These are phyloP conservation scores for Cerastis leucographa DNA, from an alignment of 2,888 invertebrate genomes.

Conservation along the genomic window DNA sequence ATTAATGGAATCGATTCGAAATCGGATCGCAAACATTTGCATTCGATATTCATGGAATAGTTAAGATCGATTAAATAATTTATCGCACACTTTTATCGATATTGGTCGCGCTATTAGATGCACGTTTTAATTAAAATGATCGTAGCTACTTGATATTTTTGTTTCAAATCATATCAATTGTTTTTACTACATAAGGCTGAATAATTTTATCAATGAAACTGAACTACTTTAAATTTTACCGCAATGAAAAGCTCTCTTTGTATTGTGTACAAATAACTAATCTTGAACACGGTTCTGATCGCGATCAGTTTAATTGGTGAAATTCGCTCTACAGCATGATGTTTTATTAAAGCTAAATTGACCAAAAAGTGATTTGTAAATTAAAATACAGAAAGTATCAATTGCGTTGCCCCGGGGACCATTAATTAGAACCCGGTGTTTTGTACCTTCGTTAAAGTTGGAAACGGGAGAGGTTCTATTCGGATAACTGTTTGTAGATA, in stretches of 20 bases:
- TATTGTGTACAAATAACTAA: not conserved
- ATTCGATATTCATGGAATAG: slow-evolving; percentile 38
- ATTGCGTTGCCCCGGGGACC: slow-evolving; percentile 43
- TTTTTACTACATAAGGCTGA: not conserved
- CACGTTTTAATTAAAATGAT: slow-evolving; percentile 26
- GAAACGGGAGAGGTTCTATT: slow-evolving; percentile 21
- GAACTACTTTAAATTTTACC: not conserved
- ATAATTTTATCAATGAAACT: not conserved
- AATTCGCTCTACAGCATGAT: not conserved
- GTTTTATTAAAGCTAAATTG: slow-evolving; percentile 21
- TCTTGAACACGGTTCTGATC: not conserved
- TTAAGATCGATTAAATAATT: slow-evolving; percentile 23
- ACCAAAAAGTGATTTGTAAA: slow-evolving; percentile 30
- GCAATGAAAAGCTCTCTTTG: not conserved
- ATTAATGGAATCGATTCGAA: slow-evolving; percentile 52
- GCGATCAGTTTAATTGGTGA: not conserved
- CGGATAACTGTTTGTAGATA: slow-evolving; percentile 30
- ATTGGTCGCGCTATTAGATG: slow-evolving; percentile 3
- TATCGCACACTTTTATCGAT: slow-evolving; percentile 33
- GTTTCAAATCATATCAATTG: not conserved
- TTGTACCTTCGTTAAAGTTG: slow-evolving; percentile 53
- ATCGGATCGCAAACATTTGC: slow-evolving; percentile 52
- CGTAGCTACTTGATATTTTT: not conserved
- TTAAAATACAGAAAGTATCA: slow-evolving; percentile 47
- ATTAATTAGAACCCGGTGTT: slow-evolving; percentile 43